phyloP scores from a whole-genome alignment of 2,888 invertebrate genomes.

The Leuctra nigra region DNA sequence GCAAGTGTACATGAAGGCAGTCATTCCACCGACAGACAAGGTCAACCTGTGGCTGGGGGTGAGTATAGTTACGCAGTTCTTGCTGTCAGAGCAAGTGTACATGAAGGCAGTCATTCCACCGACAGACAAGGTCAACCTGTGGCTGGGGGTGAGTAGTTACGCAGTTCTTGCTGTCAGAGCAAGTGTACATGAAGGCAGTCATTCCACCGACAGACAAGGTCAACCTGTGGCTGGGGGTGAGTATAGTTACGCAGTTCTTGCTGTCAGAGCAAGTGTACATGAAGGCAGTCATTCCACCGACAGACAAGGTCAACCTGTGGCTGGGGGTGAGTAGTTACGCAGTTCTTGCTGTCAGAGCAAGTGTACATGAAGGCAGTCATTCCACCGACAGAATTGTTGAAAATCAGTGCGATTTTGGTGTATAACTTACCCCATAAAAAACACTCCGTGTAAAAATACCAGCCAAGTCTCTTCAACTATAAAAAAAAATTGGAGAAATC shows the following conservation, averaged over 20 bases:
- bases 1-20: constrained; percentile 81
- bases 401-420: too few species aligned
- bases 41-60: constrained; percentile 64
- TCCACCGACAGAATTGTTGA: too few species aligned
- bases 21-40: constrained; percentile 81
- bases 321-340: constrained; percentile 51
- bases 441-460: too few species aligned
- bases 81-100: constrained; percentile 88
- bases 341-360: too few species aligned
- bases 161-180: constrained; percentile 87
- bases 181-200: constrained; percentile 78
- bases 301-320: constrained; percentile 72
- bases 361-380: too few species aligned
- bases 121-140: constrained; percentile 72
- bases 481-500: too few species aligned
- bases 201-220: constrained; percentile 88
- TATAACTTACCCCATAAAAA: too few species aligned
- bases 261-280: constrained; percentile 88
- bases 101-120: constrained; percentile 80
- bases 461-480: too few species aligned
- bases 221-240: constrained; percentile 54
- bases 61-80: constrained; percentile 75
- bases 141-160: constrained; percentile 68
- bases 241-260: constrained; percentile 79
- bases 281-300: constrained; percentile 80